Evolutionary conservation across 2,113 vertebrate genomes (phyloP).

Genomic region (Silurus asotus): DNA sequence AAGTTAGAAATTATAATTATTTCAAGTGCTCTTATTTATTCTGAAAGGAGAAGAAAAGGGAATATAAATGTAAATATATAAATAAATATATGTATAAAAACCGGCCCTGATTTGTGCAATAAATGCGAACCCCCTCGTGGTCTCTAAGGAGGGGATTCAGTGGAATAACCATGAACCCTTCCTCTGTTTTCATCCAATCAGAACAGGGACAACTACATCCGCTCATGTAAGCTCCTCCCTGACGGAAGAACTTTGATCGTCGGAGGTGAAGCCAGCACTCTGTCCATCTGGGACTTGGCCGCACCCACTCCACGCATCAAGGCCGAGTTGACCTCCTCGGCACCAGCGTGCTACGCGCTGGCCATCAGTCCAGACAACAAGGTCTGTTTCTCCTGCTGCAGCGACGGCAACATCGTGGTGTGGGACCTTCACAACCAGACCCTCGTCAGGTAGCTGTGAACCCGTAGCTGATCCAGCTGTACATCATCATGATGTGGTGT

Average conservation of each 20-base stretch:
- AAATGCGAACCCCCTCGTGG: background rate
- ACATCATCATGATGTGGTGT: background rate
- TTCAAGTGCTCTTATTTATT: too few relatives aligned
- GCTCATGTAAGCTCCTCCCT: slow-evolving; percentile 94
- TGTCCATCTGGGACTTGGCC: slow-evolving; percentile 98
- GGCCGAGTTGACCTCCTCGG: slow-evolving; percentile 95
- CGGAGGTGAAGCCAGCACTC: slow-evolving; percentile 95
- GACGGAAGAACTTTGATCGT: slow-evolving; percentile 95
- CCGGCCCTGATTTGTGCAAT: too few relatives aligned
- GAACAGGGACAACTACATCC: slow-evolving; percentile 99
- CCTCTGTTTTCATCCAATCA: slow-evolving; percentile 56
- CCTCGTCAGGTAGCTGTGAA: slow-evolving; percentile 83
- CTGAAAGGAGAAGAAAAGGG: too few relatives aligned
- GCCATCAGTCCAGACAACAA: slow-evolving; percentile 99
- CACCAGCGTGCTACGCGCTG: slow-evolving; percentile 95
- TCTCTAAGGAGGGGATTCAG: background rate
- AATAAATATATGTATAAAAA: too few relatives aligned
- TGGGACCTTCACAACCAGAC: slow-evolving; percentile 99
- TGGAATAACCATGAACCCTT: background rate
- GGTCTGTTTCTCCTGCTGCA: slow-evolving; percentile 99
- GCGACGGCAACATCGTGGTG: slow-evolving; percentile 97
- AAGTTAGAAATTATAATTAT: too few relatives aligned
- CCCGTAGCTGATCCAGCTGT: background rate
- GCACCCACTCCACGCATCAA: slow-evolving; percentile 98
- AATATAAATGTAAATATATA: too few relatives aligned